Percentiles rank a stretch among this genome's conserved stretches.
Conservation (phyloP, 2,888 invertebrate species). For the Diarsia dahlii region DNA sequence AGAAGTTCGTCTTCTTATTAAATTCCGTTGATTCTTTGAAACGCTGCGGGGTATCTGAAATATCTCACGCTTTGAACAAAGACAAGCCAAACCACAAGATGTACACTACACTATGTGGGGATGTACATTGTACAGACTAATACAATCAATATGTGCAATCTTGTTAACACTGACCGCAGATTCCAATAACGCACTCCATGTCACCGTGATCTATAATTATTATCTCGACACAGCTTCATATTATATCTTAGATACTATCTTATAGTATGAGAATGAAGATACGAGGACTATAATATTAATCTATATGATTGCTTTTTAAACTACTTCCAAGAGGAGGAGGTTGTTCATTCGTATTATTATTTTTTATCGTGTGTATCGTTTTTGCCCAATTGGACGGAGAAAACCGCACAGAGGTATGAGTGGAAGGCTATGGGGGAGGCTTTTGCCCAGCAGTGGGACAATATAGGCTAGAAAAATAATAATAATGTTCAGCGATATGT, state of each 20-base stretch:
- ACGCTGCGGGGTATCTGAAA: background rate
- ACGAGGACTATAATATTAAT: background rate
- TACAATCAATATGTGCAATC: constrained; percentile 27
- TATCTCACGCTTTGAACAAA: background rate
- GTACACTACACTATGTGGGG: background rate
- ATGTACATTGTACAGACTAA: background rate
- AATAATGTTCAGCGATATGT: no score
- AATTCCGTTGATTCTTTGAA: constrained; percentile 3
- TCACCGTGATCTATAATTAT: constrained; percentile 10
- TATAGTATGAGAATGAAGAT: background rate
- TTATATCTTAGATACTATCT: background rate
- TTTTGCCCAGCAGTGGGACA: no score
- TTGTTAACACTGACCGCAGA: constrained; percentile 41
- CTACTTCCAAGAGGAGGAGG: no score
- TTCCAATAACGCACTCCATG: constrained; percentile 35
- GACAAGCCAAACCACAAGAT: background rate
- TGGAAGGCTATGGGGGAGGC: no score
- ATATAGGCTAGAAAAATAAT: no score
- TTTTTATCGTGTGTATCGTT: no score
- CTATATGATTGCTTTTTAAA: no score
- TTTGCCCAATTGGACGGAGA: no score
- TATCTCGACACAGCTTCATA: background rate
- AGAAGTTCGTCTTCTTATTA: background rate
- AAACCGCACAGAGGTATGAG: no score
- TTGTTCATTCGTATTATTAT: no score